Evolutionary conservation across 2,113 vertebrate genomes (phyloP).

Genomic region (Opisthocomus hoazin): DNA sequence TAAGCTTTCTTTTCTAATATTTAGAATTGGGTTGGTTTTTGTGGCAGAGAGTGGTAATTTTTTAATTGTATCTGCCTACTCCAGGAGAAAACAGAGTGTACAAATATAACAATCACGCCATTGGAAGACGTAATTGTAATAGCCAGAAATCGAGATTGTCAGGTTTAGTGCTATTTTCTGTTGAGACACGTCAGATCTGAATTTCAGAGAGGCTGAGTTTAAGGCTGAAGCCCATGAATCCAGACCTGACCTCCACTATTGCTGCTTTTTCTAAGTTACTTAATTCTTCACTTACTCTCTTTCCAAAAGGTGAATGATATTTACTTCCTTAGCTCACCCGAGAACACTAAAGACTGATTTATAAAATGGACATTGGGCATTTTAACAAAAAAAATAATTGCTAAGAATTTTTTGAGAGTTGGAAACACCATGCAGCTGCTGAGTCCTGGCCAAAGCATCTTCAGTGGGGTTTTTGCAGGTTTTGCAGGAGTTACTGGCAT

Average conservation of each 20-base stretch:
- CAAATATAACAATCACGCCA: neutral
- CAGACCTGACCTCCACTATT: neutral
- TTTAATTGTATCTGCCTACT: neutral
- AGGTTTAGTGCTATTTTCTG: neutral
- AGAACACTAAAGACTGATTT: neutral
- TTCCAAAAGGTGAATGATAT: neutral
- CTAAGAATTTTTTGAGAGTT: neutral
- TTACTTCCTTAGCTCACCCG: neutral
- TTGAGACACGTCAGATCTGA: neutral
- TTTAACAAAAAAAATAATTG: neutral
- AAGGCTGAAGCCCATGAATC: neutral
- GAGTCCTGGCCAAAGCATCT: neutral
- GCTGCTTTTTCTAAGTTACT: neutral
- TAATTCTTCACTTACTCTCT: neutral
- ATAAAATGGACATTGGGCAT: neutral
- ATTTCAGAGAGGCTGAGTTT: neutral
- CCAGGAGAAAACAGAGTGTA: neutral
- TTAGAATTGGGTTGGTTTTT: neutral
- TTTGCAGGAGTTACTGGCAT: neutral
- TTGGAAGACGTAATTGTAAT: neutral
- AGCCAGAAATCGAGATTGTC: neutral
- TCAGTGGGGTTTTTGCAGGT: neutral
- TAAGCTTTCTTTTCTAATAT: neutral
- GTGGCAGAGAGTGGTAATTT: neutral
- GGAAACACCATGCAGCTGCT: neutral